phyloP scores from a whole-genome alignment of 1,140 invertebrate species.

The Leptinotarsa lineolata region DNA sequence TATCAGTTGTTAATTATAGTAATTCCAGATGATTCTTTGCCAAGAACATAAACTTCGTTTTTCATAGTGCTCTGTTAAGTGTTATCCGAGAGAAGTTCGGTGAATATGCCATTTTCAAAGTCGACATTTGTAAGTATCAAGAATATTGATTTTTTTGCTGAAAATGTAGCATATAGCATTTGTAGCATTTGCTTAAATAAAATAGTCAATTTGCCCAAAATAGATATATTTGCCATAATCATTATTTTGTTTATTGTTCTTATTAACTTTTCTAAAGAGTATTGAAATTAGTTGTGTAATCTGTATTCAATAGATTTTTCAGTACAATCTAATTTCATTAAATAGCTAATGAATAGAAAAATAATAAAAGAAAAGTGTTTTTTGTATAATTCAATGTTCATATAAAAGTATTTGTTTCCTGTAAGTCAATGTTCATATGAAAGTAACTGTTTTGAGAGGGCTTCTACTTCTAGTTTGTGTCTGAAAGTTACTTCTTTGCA shows the following conservation, averaged over 20 bases:
- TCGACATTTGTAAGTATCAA: slow-evolving; percentile 9
- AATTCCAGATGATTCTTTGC: slow-evolving; percentile 2
- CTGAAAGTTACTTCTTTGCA: no score
- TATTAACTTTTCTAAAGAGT: no score
- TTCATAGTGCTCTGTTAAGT: not conserved
- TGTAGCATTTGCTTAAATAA: not conserved
- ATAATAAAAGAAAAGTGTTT: no score
- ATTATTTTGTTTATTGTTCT: not conserved
- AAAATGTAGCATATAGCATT: not conserved
- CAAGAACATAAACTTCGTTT: not conserved
- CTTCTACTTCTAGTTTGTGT: no score
- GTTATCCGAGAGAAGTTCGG: not conserved
- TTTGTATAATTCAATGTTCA: no score
- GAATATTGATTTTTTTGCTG: not conserved
- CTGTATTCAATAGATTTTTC: no score
- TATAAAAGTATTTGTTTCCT: no score
- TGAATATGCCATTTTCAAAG: slow-evolving; percentile 12
- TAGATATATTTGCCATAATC: not conserved
- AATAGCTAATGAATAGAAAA: no score
- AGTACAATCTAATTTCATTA: no score
- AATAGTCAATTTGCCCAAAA: not conserved
- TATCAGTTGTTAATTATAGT: not conserved
- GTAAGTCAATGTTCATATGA: no score
- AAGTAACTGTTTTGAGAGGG: no score
- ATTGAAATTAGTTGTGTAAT: no score